Percentiles rank a stretch among this genome's conserved stretches.
phyloP scores from a whole-genome alignment of 2,888 invertebrate species.

The Eulithis prunata region DNA sequence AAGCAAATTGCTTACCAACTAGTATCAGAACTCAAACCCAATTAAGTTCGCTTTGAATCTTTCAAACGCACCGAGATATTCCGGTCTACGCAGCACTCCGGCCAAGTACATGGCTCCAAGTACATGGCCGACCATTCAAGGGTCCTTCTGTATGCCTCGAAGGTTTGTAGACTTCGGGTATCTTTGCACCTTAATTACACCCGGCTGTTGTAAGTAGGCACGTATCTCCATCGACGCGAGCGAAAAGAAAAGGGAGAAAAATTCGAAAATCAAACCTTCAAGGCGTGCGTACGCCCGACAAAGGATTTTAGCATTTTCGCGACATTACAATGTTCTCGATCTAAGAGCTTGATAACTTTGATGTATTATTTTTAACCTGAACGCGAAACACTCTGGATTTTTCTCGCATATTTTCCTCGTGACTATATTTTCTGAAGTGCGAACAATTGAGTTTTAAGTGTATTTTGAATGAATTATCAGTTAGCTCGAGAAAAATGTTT shows the following conservation, averaged over 20 bases:
- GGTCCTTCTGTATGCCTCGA: constrained; percentile 67
- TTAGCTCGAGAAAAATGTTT: constrained; percentile 36
- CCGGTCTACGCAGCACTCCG: constrained; percentile 75
- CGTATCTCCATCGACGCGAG: constrained; percentile 66
- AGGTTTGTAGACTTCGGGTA: constrained; percentile 78
- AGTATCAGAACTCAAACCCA: constrained; percentile 61
- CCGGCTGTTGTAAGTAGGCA: constrained; percentile 67
- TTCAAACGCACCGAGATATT: constrained; percentile 71
- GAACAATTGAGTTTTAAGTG: constrained; percentile 34
- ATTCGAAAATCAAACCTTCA: constrained; percentile 64
- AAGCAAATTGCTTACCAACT: constrained; percentile 42
- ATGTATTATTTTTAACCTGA: constrained; percentile 53
- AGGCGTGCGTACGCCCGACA: constrained; percentile 56
- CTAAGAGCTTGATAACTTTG: constrained; percentile 58
- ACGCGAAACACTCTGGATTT: constrained; percentile 18
- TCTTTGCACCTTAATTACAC: constrained; percentile 84
- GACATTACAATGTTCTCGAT: constrained; percentile 60
- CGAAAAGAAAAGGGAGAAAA: constrained; percentile 63
- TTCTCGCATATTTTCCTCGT: constrained; percentile 12
- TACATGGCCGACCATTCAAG: constrained; percentile 65
- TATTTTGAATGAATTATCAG: constrained; percentile 42
- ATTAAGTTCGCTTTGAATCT: constrained; percentile 77
- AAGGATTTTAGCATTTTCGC: constrained; percentile 54
- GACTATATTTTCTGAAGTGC: constrained; percentile 14
- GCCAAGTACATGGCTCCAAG: constrained; percentile 50